Conservation (phyloP, 2,797 vertebrate species). For the Zenarchopterus dispar region DNA sequence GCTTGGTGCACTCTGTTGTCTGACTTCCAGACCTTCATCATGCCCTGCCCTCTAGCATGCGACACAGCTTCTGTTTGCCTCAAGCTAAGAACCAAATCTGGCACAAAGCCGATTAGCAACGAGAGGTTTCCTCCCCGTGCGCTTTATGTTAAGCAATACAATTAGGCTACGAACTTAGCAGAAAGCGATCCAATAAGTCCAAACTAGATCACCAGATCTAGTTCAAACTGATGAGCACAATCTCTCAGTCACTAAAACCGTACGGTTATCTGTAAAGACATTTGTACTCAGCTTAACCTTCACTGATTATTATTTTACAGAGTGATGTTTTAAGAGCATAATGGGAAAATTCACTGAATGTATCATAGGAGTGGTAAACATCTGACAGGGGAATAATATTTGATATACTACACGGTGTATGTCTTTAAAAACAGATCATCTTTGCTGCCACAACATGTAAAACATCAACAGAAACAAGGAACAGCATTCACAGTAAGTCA, state of each 20-base stretch:
- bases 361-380: slow-evolving; percentile 54
- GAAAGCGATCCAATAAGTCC: slow-evolving; percentile 38
- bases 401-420: slow-evolving; percentile 32
- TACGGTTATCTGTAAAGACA: slow-evolving; percentile 17
- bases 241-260: slow-evolving; percentile 15
- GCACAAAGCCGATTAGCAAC: slow-evolving; percentile 45
- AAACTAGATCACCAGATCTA: slow-evolving; percentile 30
- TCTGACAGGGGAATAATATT: slow-evolving; percentile 46
- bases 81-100: slow-evolving; percentile 58
- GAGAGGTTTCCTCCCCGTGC: slow-evolving; percentile 41
- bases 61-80: slow-evolving; percentile 45
- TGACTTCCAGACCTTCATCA: slow-evolving; percentile 33
- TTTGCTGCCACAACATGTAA: slow-evolving; percentile 25
- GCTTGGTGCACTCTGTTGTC: slow-evolving; percentile 29
- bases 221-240: slow-evolving; percentile 49
- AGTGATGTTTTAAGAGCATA: slow-evolving; percentile 30
- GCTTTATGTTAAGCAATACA: slow-evolving; percentile 63
- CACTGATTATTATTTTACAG: slow-evolving; percentile 30
- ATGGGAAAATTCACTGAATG: slow-evolving; percentile 26
- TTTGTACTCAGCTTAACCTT: slow-evolving; percentile 29
- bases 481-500: slow-evolving; percentile 40
- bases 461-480: slow-evolving; percentile 27
- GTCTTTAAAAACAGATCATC: slow-evolving; percentile 29
- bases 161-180: slow-evolving; percentile 54
- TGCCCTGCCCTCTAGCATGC: slow-evolving; percentile 26